Base-by-base conservation (phyloP, 2,888 invertebrate species). In the Phorcus lineatus region DNA sequence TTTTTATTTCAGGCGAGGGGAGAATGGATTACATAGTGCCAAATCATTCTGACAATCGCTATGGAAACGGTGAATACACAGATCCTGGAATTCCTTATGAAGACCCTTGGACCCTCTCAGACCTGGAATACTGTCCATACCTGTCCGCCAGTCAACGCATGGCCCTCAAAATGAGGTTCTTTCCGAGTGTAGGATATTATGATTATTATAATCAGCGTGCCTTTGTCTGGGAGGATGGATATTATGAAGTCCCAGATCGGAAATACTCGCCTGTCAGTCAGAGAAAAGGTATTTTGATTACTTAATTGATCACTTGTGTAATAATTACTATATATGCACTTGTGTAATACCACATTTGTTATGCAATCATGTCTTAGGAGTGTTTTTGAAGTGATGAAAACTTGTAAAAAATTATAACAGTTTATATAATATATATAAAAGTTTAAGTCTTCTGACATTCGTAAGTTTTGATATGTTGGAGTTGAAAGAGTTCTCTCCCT, bases 1-100 rank as follows among this genome's bases (percentile, higher is more conserved):
- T 36, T 36, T 36, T 13, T 11, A 47, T 70, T 70, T 40, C 40
- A 70, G 70, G 70, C 19, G 40, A 70, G 19, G 70, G 70, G 19
- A 70, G 70, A 36, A 70, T 70, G 70, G 70, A 70, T 36, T 70
- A 70, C 40, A 70, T 70, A 70, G 70, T 40, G 36, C 70, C 31
- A 19, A 70, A 70, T n/a, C 70, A 70, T 70, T 36, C 28, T 40
- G 70, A 19, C 16, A 70, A 70, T 70, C 31, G 19, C 40, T 70
- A 70, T 40, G 70, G 40, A 28, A 70, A 70, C 70, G 70, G 70
- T 36, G 40, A 70, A 31, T 70, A 70, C 24, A 36, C 31, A 36
- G 36, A 70, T 70, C 36, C 36, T n/a, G 70, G 70, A 40, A 70
- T 70, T 31, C 70, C 70, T 0, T 70, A 70, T 17, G 70, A 70